Percentiles rank a stretch among this genome's conserved stretches.
These are phyloP conservation scores for Papilio glaucus DNA, from an alignment of 1,140 invertebrate species.

Conservation along the genomic window DNA sequence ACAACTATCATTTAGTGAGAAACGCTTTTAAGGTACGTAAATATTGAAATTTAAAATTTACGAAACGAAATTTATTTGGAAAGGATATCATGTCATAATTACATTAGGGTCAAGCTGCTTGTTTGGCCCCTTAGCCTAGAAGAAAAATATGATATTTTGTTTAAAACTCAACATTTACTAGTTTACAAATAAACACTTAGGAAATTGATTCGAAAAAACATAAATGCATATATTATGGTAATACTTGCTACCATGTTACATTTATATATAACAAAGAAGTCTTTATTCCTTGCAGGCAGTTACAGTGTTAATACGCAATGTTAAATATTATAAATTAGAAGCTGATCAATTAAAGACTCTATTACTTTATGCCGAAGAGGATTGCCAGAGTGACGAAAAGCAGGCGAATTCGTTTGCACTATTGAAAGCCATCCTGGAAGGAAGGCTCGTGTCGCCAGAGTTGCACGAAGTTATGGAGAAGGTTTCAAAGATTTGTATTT, in stretches of 20 bases:
- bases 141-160: no score
- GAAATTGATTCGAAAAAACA: no score
- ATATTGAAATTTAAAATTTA: neutral
- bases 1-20: slow-evolving; percentile 94
- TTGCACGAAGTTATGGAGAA: slow-evolving; percentile 92
- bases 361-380: slow-evolving; percentile 94
- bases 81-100: no score
- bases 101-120: no score
- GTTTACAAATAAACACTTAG: no score
- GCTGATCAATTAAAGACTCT: slow-evolving; percentile 92
- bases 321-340: slow-evolving; percentile 88
- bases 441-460: slow-evolving; percentile 90
- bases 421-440: slow-evolving; percentile 92
- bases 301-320: slow-evolving; percentile 90
- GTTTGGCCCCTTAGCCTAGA: no score
- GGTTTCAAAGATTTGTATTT: slow-evolving; percentile 91
- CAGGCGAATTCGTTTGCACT: slow-evolving; percentile 95
- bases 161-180: no score
- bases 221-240: no score
- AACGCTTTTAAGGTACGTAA: slow-evolving; percentile 92
- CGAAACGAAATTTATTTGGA: no score
- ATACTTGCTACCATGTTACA: no score
- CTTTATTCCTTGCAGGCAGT: slow-evolving; percentile 86
- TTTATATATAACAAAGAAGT: neutral
- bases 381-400: slow-evolving; percentile 92